Conservation (phyloP, 2,797 vertebrate genomes). For the Prionace glauca region DNA sequence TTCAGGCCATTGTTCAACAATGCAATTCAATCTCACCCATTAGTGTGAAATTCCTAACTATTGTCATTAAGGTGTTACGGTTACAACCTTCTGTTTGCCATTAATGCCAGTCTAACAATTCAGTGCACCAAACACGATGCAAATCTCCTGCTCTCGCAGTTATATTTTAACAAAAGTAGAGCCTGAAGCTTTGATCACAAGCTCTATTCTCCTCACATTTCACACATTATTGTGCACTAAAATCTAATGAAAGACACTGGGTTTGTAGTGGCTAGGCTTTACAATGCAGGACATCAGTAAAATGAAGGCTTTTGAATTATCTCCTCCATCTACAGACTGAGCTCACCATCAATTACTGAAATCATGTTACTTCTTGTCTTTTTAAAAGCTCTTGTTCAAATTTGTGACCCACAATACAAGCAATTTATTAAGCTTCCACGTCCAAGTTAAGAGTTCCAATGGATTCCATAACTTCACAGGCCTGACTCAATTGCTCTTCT, state of each 20-base stretch:
- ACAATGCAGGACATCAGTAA: neutral
- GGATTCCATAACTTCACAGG: slow-evolving; percentile 3
- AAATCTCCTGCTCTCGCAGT: neutral
- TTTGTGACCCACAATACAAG: neutral
- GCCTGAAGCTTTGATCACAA: neutral
- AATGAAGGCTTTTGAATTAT: slow-evolving; percentile 16
- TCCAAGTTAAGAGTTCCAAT: slow-evolving; percentile 7
- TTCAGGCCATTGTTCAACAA: slow-evolving; percentile 21
- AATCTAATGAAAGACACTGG: neutral
- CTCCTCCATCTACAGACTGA: neutral
- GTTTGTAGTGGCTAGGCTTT: neutral
- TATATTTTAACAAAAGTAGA: neutral
- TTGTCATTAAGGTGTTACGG: neutral
- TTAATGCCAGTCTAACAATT: neutral
- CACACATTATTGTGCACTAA: neutral
- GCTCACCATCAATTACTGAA: slow-evolving; percentile 26
- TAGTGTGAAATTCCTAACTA: slow-evolving; percentile 10
- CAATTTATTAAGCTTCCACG: neutral
- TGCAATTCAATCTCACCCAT: neutral
- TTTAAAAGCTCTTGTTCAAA: neutral
- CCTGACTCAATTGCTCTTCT: neutral
- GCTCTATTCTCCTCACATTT: neutral
- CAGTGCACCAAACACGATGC: neutral
- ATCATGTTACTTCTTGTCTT: slow-evolving; percentile 12
- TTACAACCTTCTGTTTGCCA: neutral